Evolutionary conservation across 2,797 vertebrate genomes (phyloP).

Genomic region (Pipistrellus nathusii): DNA sequence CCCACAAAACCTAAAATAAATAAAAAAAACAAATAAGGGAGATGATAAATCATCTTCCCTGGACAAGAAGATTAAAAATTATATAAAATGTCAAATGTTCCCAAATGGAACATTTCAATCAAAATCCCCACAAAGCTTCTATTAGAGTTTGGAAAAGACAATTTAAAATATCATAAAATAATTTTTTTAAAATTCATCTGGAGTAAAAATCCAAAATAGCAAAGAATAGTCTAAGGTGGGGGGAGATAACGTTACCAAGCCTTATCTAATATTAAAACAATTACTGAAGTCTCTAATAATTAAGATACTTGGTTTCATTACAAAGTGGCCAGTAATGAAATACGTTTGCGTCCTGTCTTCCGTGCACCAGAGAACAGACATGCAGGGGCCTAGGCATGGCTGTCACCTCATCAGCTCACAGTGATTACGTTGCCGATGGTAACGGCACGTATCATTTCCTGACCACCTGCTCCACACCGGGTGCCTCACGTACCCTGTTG

Average conservation of each 20-base stretch:
- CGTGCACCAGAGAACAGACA: background rate
- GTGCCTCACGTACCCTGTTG: background rate
- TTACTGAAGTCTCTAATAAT: background rate
- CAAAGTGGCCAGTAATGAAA: background rate
- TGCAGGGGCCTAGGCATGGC: background rate
- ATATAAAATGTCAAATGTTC: conserved; percentile 45
- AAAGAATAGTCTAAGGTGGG: background rate
- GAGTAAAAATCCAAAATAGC: conserved; percentile 45
- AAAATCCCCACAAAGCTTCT: background rate
- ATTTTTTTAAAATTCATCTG: conserved; percentile 5
- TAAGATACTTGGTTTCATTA: conserved; percentile 37
- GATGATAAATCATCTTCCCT: background rate
- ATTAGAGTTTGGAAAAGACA: background rate
- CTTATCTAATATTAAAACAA: conserved; percentile 4
- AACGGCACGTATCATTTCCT: background rate
- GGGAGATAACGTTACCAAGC: background rate
- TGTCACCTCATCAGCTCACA: background rate
- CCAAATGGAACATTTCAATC: background rate
- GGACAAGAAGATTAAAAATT: background rate
- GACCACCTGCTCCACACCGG: background rate
- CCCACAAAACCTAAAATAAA: background rate
- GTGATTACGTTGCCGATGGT: background rate
- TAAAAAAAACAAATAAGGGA: background rate
- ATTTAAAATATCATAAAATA: conserved; percentile 1
- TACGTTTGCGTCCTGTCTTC: background rate